These are phyloP conservation scores for Cyrtorhinus lividipennis DNA, from an alignment of 1,140 invertebrate species.

Conservation along the genomic window DNA sequence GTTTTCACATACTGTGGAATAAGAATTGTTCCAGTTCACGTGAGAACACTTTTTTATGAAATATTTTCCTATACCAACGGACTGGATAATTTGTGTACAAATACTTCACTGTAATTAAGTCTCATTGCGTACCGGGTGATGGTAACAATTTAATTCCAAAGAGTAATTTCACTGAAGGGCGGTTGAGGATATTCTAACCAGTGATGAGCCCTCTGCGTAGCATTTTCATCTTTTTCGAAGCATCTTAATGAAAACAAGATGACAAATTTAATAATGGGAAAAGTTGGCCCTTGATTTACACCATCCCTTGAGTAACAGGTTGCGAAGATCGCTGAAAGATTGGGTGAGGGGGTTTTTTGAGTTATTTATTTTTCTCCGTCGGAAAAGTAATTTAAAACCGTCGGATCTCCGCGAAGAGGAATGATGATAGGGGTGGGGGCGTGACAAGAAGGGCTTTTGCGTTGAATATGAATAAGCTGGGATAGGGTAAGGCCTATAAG, in stretches of 20 bases:
- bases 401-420: neutral
- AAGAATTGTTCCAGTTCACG: neutral
- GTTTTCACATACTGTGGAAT: neutral
- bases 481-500: neutral
- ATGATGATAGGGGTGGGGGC: neutral
- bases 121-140: too few species aligned
- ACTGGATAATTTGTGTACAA: neutral
- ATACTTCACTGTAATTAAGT: neutral
- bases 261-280: conserved; percentile 9
- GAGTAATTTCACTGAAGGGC: neutral
- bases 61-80: neutral
- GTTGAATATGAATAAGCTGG: conserved; percentile 2
- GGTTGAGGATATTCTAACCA: neutral
- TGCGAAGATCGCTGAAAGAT: neutral
- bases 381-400: conserved; percentile 8
- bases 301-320: neutral
- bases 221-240: neutral
- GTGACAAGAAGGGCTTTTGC: neutral
- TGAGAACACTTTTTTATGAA: neutral
- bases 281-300: neutral
- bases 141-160: neutral
- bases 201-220: neutral
- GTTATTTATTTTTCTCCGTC: conserved; percentile 7
- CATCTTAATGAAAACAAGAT: conserved; percentile 4
- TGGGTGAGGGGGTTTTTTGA: neutral